A percentile compares a stretch with the other conserved stretches of the same genome.
Evolutionary conservation across 2,888 invertebrate species (phyloP).

Genomic region (Xylota segnis): DNA sequence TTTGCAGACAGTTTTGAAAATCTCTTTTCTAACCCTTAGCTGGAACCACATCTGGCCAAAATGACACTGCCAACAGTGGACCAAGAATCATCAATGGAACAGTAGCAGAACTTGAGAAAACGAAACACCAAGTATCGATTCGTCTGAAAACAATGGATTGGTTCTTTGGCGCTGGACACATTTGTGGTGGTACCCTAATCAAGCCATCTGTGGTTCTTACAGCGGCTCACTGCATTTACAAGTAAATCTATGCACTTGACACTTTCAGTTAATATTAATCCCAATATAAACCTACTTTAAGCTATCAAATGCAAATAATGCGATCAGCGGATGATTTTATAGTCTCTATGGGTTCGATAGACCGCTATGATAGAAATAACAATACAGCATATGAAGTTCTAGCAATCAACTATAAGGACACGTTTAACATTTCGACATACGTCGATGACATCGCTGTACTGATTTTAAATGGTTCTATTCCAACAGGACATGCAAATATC

Average conservation of each 20-base stretch:
- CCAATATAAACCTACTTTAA: not conserved
- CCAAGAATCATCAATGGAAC: conserved; percentile 78
- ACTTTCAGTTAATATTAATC: too few relatives aligned
- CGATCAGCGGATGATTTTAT: conserved; percentile 74
- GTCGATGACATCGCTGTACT: conserved; percentile 78
- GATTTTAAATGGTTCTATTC: conserved; percentile 76
- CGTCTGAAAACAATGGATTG: conserved; percentile 78
- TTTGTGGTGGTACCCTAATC: conserved; percentile 82
- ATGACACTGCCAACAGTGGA: not conserved
- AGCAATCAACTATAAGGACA: conserved; percentile 58
- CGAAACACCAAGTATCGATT: conserved; percentile 81
- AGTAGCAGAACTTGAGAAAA: conserved; percentile 76
- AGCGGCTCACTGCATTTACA: conserved; percentile 78
- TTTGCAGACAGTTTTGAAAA: too few relatives aligned
- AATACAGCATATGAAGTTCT: conserved; percentile 71
- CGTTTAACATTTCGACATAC: conserved; percentile 73
- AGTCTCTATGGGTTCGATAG: conserved; percentile 78
- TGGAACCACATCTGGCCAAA: not conserved
- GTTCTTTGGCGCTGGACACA: conserved; percentile 82
- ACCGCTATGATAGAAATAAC: conserved; percentile 67
- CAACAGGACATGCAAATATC: conserved; percentile 58
- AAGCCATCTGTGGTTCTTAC: conserved; percentile 78
- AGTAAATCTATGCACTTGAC: conserved; percentile 69
- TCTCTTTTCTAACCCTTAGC: not conserved
- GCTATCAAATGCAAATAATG: conserved; percentile 40